Base-by-base conservation (phyloP, 2,113 vertebrate species). In the Pionites leucogaster region DNA sequence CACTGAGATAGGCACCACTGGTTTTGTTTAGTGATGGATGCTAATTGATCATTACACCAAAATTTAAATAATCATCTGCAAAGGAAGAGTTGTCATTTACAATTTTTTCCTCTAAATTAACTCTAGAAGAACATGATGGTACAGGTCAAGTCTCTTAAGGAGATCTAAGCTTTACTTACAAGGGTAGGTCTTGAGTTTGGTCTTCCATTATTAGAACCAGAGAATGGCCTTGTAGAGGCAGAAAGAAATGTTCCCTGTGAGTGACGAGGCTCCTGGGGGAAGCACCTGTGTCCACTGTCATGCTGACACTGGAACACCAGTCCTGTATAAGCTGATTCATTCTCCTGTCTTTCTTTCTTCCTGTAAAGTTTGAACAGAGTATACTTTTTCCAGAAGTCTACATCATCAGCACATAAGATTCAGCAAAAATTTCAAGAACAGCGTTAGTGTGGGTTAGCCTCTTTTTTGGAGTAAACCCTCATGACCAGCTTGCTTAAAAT, bases 351-450 rank as follows among this genome's bases (percentile, higher is more conserved):
- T 70, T 52, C 53, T 60, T 37, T 52, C 3, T 46, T 39, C 53
- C n/a, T 39, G 2, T 25, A 0, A 15, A 41, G 31, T 28, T 29
- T 71, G 33, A 35, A 60, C 0, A 1, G 3, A 5, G 9, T 42
- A 17, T 37, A 2, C 11, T 65, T 39, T 50, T 65, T n/a, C 18
- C 42, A 52, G 24, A 72, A 29, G 11, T 53, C 41, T 62, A 2
- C 1, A 0, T 12, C 35, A 67, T 29, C 52, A 63, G 3, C 5
- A 8, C 8, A 1, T 7, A 35, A 74, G 11, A 29, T 37, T 77
- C 9, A 53, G 7, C 17, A 59, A 59, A 59, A 28, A 33, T 24
- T 11, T 41, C 2, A 5, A 35, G 46, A 77, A 33, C 24, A 42
- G 25, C 23, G 5, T 82, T 41, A 53, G 9, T 17, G 33, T 57